Evolutionary conservation across 2,113 vertebrate species (phyloP).

Genomic region (Lamprotornis superbus): DNA sequence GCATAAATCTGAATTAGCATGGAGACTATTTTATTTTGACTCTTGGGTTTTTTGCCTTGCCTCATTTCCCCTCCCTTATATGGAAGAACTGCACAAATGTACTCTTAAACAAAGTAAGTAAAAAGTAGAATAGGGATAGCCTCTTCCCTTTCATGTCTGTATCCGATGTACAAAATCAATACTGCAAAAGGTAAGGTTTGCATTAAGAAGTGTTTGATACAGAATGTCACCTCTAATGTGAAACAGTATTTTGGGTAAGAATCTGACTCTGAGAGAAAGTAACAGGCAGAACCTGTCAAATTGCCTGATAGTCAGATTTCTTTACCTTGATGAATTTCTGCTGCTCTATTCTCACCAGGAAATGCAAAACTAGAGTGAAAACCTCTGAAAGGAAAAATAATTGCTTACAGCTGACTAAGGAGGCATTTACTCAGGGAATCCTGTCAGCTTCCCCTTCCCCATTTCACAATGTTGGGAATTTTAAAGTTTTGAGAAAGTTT

Average conservation of each 20-base stretch:
- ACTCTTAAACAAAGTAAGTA: not conserved
- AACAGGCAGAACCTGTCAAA: not conserved
- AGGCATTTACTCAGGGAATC: not conserved
- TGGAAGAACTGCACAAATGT: not conserved
- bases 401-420: not conserved
- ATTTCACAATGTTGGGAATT: not conserved
- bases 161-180: not conserved
- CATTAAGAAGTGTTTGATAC: not conserved
- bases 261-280: not conserved
- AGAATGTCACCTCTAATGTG: not conserved
- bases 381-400: not conserved
- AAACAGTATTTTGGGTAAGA: not conserved
- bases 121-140: not conserved
- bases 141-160: not conserved
- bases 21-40: not conserved
- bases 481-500: not conserved
- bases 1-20: not conserved
- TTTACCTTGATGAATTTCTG: not conserved
- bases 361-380: not conserved
- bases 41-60: not conserved
- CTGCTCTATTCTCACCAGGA: not conserved
- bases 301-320: not conserved
- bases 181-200: not conserved
- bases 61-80: not conserved
- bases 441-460: not conserved